phyloP scores from a whole-genome alignment of 2,888 invertebrate genomes.

The Andrena camellia region DNA sequence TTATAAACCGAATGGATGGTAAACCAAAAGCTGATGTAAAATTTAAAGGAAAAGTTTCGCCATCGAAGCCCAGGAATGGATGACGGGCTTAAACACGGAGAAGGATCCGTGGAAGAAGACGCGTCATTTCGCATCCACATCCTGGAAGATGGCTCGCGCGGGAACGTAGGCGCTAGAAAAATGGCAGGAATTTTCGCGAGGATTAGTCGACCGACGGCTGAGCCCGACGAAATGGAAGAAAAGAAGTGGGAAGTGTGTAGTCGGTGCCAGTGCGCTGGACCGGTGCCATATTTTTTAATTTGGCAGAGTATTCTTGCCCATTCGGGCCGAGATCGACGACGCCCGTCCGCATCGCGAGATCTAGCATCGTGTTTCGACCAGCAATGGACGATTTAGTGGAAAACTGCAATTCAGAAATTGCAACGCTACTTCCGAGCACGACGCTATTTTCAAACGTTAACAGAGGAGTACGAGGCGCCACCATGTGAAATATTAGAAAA shows the following conservation, averaged over 20 bases:
- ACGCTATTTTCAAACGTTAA: constrained; percentile 25
- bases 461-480: constrained; percentile 4
- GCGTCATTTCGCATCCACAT: constrained; percentile 32
- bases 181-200: constrained; percentile 53
- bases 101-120: constrained; percentile 13
- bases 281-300: constrained; percentile 74
- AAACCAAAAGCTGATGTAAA: neutral
- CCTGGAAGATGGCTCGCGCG: constrained; percentile 16
- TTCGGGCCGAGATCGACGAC: constrained; percentile 56
- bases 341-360: constrained; percentile 46
- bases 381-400: constrained; percentile 38
- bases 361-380: constrained; percentile 26
- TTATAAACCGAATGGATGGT: neutral
- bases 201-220: constrained; percentile 58
- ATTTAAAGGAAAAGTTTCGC: constrained; percentile 20
- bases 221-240: constrained; percentile 55
- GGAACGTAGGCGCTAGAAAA: constrained; percentile 39
- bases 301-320: constrained; percentile 69
- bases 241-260: constrained; percentile 62
- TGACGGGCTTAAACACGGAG: constrained; percentile 11
- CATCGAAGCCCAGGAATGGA: constrained; percentile 12
- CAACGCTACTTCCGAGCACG: neutral
- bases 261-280: constrained; percentile 62
- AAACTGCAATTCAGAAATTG: constrained; percentile 51
- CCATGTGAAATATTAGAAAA: neutral